phyloP scores from a whole-genome alignment of 2,113 vertebrate genomes.

The Gulo gulo region DNA sequence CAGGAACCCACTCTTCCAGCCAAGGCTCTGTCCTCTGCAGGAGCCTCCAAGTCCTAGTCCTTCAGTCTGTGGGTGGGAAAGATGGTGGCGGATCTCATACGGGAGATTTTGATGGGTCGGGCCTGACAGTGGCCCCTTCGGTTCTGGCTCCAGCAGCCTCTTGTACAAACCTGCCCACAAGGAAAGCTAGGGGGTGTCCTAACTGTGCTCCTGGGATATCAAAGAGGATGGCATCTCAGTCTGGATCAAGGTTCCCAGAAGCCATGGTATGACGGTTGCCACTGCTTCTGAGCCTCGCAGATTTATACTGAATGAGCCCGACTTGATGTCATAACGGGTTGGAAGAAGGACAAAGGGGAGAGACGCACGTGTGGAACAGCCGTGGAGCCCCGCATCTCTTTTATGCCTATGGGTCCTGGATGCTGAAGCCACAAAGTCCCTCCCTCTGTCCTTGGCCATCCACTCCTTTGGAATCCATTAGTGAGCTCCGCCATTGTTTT shows the following conservation, averaged over 20 bases:
- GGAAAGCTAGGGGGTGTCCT: not conserved
- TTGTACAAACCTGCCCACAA: not conserved
- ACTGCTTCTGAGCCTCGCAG: not conserved
- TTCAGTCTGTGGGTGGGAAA: not conserved
- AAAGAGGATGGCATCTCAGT: not conserved
- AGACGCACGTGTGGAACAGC: not conserved
- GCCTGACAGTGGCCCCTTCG: not conserved
- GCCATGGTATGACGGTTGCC: not conserved
- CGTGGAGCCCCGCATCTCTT: accelerated
- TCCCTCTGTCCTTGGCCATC: not conserved
- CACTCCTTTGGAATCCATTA: slow-evolving; percentile 65
- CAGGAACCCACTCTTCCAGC: not conserved
- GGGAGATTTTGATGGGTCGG: not conserved
- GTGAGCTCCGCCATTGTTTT: slow-evolving; percentile 47
- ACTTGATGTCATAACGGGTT: not conserved
- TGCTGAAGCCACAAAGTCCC: not conserved
- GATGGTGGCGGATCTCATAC: not conserved
- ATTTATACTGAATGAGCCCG: not conserved
- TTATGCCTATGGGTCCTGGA: not conserved
- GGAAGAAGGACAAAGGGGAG: not conserved
- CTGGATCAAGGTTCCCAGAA: not conserved
- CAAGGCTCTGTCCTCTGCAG: not conserved
- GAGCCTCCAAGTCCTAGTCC: not conserved
- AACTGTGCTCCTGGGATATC: not conserved
- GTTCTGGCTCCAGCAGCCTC: not conserved